phyloP scores from a whole-genome alignment of 2,113 vertebrate genomes.

The Australoheros scitulus region DNA sequence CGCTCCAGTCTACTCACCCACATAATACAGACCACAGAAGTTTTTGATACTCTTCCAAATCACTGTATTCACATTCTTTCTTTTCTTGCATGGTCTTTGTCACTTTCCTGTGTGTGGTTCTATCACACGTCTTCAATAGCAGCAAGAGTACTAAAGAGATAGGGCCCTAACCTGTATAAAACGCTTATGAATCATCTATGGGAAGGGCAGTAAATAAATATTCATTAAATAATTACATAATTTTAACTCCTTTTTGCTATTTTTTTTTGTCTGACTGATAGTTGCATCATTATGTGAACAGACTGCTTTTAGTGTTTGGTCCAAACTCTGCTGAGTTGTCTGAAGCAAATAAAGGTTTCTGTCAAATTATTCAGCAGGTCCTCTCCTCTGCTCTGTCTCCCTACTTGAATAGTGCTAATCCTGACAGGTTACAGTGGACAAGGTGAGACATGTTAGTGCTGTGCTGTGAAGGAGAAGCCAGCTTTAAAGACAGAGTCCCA shows the following conservation, averaged over 20 bases:
- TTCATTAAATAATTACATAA: neutral
- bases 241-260: neutral
- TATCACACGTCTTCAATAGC: constrained; percentile 42
- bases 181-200: constrained; percentile 14
- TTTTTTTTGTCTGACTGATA: constrained; percentile 26
- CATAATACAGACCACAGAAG: constrained; percentile 75
- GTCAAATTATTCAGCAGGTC: constrained; percentile 66
- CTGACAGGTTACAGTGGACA: constrained; percentile 75
- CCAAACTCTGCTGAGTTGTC: constrained; percentile 37
- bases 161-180: constrained; percentile 1
- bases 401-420: constrained; percentile 61
- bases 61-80: constrained; percentile 63
- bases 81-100: constrained; percentile 59
- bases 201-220: constrained; percentile 16
- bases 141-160: constrained; percentile 23
- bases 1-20: constrained; percentile 73
- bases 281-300: constrained; percentile 69
- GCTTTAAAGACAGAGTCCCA: constrained; percentile 68
- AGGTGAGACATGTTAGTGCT: constrained; percentile 71
- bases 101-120: constrained; percentile 50
- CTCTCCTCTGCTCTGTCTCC: constrained; percentile 40
- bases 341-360: constrained; percentile 37
- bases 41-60: constrained; percentile 73
- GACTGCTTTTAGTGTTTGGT: constrained; percentile 49
- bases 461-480: constrained; percentile 41